Evolutionary conservation across 2,888 invertebrate genomes (phyloP).

Genomic region (Eupithecia subumbrata): DNA sequence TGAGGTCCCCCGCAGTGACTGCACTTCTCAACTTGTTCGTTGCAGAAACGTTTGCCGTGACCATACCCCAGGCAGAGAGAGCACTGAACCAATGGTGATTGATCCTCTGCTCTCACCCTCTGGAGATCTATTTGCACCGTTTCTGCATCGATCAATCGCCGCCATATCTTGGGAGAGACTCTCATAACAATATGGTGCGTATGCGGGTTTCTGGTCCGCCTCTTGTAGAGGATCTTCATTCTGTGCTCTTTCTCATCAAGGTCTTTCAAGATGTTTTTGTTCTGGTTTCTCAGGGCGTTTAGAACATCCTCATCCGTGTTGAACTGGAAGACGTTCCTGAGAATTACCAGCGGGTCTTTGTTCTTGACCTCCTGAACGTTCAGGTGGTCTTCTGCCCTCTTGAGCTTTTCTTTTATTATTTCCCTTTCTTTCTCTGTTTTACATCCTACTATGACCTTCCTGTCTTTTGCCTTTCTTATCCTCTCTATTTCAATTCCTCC

Average conservation of each 20-base stretch:
- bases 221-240: not conserved
- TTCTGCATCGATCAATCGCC: not conserved
- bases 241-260: not conserved
- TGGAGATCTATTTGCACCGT: slow-evolving; percentile 6
- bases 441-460: slow-evolving; percentile 29
- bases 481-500: slow-evolving; percentile 27
- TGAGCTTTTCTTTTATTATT: slow-evolving; percentile 24
- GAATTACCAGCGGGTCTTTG: too few relatives aligned
- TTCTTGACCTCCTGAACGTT: slow-evolving; percentile 31
- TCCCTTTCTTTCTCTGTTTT: slow-evolving; percentile 23
- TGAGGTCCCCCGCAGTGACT: slow-evolving; percentile 33
- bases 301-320: slow-evolving; percentile 1
- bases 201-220: slow-evolving; percentile 1
- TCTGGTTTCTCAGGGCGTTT: not conserved
- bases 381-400: slow-evolving; percentile 5
- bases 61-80: slow-evolving; percentile 11
- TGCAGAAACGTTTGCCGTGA: too few relatives aligned
- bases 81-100: slow-evolving; percentile 7
- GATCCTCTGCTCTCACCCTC: not conserved
- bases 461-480: slow-evolving; percentile 34
- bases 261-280: not conserved
- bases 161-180: slow-evolving; percentile 7
- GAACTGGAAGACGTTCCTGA: slow-evolving; percentile 28
- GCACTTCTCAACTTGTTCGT: slow-evolving; percentile 9
- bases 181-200: not conserved